Percentiles rank a stretch among this genome's conserved stretches.
Evolutionary conservation across 1,140 invertebrate species (phyloP).

Genomic region (Drosophila ogumai): DNA sequence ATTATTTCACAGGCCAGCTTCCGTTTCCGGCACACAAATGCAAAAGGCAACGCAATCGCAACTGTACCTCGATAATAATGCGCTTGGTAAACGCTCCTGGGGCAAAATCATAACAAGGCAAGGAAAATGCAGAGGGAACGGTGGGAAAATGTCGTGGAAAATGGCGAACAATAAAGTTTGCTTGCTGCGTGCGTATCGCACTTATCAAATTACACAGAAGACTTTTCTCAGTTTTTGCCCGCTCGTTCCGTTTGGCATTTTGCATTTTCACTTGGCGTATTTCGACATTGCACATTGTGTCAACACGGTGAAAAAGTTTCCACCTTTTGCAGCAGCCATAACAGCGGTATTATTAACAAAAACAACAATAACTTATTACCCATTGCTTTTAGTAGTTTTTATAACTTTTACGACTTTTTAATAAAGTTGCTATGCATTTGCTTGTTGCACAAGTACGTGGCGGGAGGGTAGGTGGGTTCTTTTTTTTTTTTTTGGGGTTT

Average conservation of each 20-base stretch:
- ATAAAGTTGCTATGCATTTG: constrained; percentile 82
- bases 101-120: background rate
- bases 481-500: constrained; percentile 3
- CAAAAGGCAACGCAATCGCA: constrained; percentile 32
- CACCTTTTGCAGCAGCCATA: constrained; percentile 21
- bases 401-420: constrained; percentile 84
- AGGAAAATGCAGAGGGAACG: constrained; percentile 6
- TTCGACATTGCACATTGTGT: constrained; percentile 49
- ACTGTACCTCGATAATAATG: constrained; percentile 45
- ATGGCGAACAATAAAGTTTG: constrained; percentile 43
- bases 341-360: constrained; percentile 47
- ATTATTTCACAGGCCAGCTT: constrained; percentile 26
- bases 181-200: constrained; percentile 36
- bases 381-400: constrained; percentile 83
- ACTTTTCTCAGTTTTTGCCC: constrained; percentile 18
- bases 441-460: constrained; percentile 53
- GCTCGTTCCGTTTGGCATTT: constrained; percentile 12
- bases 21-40: constrained; percentile 35
- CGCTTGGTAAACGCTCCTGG: constrained; percentile 18
- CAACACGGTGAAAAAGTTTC: constrained; percentile 47
- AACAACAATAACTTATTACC: constrained; percentile 78
- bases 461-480: background rate
- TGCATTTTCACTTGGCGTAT: constrained; percentile 36
- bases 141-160: constrained; percentile 5
- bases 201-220: constrained; percentile 54